Evolutionary conservation across 2,113 vertebrate species (phyloP).

Genomic region (Condylura cristata): DNA sequence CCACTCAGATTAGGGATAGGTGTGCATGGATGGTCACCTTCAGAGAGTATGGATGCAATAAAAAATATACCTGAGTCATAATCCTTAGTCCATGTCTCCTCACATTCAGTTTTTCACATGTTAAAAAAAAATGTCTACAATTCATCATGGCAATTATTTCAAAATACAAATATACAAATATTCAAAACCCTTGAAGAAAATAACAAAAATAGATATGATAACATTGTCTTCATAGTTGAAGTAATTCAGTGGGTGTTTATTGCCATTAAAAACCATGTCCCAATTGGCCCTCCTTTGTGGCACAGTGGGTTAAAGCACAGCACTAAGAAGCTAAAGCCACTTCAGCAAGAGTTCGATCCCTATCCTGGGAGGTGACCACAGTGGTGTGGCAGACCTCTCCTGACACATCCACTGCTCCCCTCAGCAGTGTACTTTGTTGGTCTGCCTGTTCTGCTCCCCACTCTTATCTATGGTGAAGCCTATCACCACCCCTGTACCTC

Average conservation of each 20-base stretch:
- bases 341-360: too few relatives aligned
- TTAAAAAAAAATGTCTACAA: not conserved
- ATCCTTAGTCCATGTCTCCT: not conserved
- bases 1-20: not conserved
- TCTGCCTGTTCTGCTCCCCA: too few relatives aligned
- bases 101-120: not conserved
- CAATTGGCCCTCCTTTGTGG: too few relatives aligned
- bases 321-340: too few relatives aligned
- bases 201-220: not conserved
- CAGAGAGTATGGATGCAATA: not conserved
- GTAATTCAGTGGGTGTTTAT: not conserved
- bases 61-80: not conserved
- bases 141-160: not conserved
- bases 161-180: constrained; percentile 14
- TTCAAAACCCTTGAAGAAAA: not conserved
- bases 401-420: too few relatives aligned
- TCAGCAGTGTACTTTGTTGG: too few relatives aligned
- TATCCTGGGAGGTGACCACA: too few relatives aligned
- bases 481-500: too few relatives aligned
- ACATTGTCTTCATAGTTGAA: not conserved
- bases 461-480: too few relatives aligned
- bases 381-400: too few relatives aligned
- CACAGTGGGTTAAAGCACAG: too few relatives aligned
- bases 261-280: not conserved
- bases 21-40: not conserved